Evolutionary conservation across 2,888 invertebrate species (phyloP).

Genomic region (Adineta ricciae): DNA sequence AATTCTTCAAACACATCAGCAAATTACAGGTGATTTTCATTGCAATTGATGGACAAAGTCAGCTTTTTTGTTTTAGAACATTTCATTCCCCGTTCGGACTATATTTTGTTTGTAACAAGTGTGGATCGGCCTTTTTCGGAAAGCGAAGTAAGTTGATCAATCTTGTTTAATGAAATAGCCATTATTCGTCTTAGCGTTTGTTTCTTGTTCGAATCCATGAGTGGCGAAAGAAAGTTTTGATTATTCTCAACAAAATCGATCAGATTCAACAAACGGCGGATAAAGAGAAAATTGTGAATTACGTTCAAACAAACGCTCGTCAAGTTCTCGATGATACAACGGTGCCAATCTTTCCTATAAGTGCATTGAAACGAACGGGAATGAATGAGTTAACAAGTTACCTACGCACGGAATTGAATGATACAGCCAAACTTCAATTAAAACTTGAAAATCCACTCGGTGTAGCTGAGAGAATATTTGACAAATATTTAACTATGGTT

Average conservation of each 20-base stretch:
- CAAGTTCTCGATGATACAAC: background rate
- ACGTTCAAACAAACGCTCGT: background rate
- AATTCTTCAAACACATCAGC: constrained; percentile 17
- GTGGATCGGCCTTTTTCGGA: constrained; percentile 14
- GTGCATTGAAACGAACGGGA: background rate
- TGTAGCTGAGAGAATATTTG: background rate
- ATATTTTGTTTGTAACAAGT: background rate
- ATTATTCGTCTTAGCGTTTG: background rate
- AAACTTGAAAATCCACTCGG: constrained; percentile 14
- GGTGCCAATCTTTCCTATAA: background rate
- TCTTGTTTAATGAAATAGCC: background rate
- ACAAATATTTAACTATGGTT: background rate
- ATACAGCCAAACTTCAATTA: background rate
- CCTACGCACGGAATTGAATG: background rate
- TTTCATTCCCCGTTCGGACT: background rate
- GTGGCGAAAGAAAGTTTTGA: constrained; percentile 3
- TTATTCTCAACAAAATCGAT: constrained; percentile 15
- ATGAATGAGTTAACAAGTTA: background rate
- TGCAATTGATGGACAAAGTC: no score
- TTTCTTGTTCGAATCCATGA: background rate
- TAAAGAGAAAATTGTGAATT: background rate
- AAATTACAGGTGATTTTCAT: constrained; percentile 10
- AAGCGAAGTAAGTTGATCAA: background rate
- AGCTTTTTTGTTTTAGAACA: background rate
- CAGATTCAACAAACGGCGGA: background rate